phyloP scores from a whole-genome alignment of 1,140 invertebrate genomes.

The Ridgeia piscesae region DNA sequence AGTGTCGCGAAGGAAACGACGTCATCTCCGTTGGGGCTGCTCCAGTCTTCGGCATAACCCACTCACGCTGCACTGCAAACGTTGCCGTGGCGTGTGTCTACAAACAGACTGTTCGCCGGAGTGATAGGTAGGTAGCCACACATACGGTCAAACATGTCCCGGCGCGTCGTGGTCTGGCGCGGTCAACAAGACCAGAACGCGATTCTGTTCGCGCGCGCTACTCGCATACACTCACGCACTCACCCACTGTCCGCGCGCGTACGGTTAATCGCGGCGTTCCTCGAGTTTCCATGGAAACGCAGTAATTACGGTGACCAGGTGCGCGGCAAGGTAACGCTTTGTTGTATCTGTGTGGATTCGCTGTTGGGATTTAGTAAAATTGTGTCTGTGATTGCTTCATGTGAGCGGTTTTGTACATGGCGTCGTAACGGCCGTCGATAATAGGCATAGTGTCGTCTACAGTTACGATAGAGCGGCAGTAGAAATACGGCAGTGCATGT shows the following conservation, averaged over 20 bases:
- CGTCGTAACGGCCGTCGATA: background rate
- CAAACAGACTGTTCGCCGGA: background rate
- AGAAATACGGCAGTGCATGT: background rate
- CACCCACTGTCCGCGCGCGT: background rate
- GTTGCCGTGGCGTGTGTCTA: background rate
- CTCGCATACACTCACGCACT: too few relatives aligned
- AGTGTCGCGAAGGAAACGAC: background rate
- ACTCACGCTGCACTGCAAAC: background rate
- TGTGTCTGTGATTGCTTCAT: background rate
- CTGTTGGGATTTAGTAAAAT: background rate
- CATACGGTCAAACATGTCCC: background rate
- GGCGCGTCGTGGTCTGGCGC: background rate
- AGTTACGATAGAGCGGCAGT: background rate
- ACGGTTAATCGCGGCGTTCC: background rate
- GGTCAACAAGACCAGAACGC: background rate
- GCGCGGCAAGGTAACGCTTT: background rate
- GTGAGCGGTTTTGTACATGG: background rate
- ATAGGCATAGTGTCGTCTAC: background rate
- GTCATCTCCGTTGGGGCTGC: background rate
- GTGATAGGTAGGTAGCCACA: background rate
- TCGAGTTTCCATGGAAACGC: slow-evolving; percentile 3
- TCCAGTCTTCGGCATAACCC: background rate
- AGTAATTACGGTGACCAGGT: background rate
- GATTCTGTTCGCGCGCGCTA: background rate
- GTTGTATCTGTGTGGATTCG: background rate